These are phyloP conservation scores for Mormyrus iriodes DNA, from an alignment of 2,113 vertebrate genomes.

Conservation along the genomic window DNA sequence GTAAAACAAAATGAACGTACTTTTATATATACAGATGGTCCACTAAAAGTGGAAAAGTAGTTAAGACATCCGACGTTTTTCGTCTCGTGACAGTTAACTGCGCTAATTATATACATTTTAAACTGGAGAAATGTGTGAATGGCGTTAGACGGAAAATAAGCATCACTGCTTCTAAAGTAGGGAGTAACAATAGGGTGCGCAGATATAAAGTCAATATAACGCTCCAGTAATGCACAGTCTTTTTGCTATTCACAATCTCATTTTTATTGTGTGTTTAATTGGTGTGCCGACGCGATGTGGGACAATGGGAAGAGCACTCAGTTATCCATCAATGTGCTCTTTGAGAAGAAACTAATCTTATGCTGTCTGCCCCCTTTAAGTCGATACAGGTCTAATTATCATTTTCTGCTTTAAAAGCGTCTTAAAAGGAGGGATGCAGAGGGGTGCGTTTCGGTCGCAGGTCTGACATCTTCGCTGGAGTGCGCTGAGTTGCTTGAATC, in stretches of 20 bases:
- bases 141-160: not conserved
- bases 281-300: not conserved
- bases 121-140: not conserved
- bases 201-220: not conserved
- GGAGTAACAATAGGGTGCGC: not conserved
- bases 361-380: not conserved
- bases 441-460: not conserved
- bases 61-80: not conserved
- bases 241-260: not conserved
- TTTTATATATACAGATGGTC: not conserved
- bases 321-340: not conserved
- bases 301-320: not conserved
- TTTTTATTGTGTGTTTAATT: not conserved
- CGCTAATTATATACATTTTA: not conserved
- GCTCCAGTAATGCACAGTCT: not conserved
- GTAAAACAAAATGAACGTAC: not conserved
- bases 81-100: not conserved
- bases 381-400: not conserved
- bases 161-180: not conserved
- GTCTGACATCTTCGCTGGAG: not conserved
- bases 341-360: slow-evolving; percentile 33
- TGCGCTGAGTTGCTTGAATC: slow-evolving; percentile 26
- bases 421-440: slow-evolving; percentile 22
- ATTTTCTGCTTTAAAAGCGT: slow-evolving; percentile 1
- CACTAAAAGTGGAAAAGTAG: not conserved